Evolutionary conservation across 2,797 vertebrate species (phyloP), one percentile per base, ranked within the genome.

Genomic region (Spondyliosoma cantharus): DNA sequence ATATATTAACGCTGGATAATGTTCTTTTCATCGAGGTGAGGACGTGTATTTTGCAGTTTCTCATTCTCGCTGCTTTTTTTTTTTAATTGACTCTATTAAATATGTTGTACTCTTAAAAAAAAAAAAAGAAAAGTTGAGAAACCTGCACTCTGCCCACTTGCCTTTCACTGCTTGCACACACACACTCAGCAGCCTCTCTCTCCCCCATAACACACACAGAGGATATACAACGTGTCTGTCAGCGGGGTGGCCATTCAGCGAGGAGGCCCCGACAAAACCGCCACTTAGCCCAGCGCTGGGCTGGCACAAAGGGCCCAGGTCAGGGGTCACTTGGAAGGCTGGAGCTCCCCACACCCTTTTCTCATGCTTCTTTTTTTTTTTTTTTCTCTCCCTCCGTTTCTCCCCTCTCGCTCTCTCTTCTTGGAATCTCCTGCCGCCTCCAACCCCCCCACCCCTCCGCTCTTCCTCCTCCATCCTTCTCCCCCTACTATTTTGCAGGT

Each of bases 181-280:
- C 83, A 90, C 80, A 82, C 92, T 82, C 81, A 48, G 83, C 87
- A 87, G 86, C 89, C 64, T 37, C 37, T 83, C 81, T 72, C 86
- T 87, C 78, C 80, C 79, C 75, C 77, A 68, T 87, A 77, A 90
- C 90, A 83, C 90, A 88, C 88, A 83, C 90, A 89, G 82, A 91
- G 96, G 94, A 96, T 96, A 96, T 97, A 97, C 95, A 97, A 95
- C 96, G 94, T 97, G 96, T 95, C 96, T 97, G 95, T 97, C 96
- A 97, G 95, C 96, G 94, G 96, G 94, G 94, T 80, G 90, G 95
- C 95, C 92, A 96, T 97, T 97, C 95, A 96, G 93, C 83, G 42
- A 63, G 85, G 95, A 95, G 95, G 95, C 95, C 95, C 91, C 84
- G 87, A 96, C 97, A 97, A 96, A 97, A 97, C 96, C 96, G 91